phyloP scores from a whole-genome alignment of 2,113 vertebrate species.

The Puma concolor region DNA sequence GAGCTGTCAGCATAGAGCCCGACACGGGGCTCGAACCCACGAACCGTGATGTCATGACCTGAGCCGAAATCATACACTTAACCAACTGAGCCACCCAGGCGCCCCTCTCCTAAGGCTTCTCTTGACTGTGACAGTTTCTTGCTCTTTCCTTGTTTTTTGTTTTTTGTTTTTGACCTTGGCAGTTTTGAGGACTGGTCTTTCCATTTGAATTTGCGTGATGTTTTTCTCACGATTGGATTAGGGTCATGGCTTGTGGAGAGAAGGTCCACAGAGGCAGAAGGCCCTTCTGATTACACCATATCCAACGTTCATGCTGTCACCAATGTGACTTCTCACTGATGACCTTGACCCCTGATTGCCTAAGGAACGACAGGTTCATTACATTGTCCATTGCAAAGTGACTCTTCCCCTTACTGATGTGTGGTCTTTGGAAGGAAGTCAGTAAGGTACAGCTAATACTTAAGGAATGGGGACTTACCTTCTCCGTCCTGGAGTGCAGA shows the following conservation, averaged over 20 bases:
- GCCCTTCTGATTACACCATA: rapidly evolving
- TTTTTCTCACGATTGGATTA: not conserved
- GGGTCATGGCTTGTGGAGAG: not conserved
- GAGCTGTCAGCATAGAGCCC: too few species aligned
- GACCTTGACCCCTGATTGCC: too few species aligned
- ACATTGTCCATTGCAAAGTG: rapidly evolving
- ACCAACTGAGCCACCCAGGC: too few species aligned
- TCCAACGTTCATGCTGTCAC: rapidly evolving
- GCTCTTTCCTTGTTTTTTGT: rapidly evolving
- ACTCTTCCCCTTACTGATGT: rapidly evolving
- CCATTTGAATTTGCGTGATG: not conserved
- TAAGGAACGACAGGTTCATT: rapidly evolving
- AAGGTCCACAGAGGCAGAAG: too few species aligned
- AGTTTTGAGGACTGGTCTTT: not conserved
- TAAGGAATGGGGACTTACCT: not conserved
- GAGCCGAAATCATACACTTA: too few species aligned
- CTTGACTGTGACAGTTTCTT: rapidly evolving
- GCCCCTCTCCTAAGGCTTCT: too few species aligned
- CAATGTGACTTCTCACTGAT: rapidly evolving
- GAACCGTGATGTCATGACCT: too few species aligned
- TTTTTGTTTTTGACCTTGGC: not conserved
- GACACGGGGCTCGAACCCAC: rapidly evolving
- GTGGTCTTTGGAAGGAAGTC: too few species aligned
- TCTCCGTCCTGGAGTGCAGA: rapidly evolving
- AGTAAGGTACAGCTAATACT: rapidly evolving